phyloP scores from a whole-genome alignment of 2,113 vertebrate species.

The Phylloscopus whistleri region DNA sequence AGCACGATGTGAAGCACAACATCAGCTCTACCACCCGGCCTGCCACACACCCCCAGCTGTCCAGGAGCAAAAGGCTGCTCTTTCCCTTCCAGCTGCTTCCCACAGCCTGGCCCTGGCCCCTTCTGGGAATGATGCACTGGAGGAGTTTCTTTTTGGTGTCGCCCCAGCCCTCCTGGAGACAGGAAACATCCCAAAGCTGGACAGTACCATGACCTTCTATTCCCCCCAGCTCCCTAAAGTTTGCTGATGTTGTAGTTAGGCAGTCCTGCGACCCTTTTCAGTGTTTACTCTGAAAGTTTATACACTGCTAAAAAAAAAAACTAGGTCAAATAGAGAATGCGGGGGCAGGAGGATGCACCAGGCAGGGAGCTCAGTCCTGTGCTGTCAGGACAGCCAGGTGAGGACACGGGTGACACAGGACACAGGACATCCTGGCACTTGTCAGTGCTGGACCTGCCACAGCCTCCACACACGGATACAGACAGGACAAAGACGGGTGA shows the following conservation, averaged over 20 bases:
- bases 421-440: accelerated
- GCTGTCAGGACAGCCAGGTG: accelerated
- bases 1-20: neutral
- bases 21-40: neutral
- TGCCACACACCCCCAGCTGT: accelerated
- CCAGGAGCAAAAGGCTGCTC: neutral
- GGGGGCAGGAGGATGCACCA: neutral
- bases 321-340: neutral
- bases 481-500: neutral
- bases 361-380: neutral
- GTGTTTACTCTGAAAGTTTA: neutral
- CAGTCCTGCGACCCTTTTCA: neutral
- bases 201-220: neutral
- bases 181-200: neutral
- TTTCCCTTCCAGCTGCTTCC: neutral
- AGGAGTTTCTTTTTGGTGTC: neutral
- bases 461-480: neutral
- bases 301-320: neutral
- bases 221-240: neutral
- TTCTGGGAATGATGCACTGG: neutral
- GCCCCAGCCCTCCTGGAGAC: neutral
- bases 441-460: accelerated
- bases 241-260: neutral
- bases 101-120: neutral
- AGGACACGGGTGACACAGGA: accelerated